Evolutionary conservation across 2,888 invertebrate genomes (phyloP).

Genomic region (Bedellia somnulentella): DNA sequence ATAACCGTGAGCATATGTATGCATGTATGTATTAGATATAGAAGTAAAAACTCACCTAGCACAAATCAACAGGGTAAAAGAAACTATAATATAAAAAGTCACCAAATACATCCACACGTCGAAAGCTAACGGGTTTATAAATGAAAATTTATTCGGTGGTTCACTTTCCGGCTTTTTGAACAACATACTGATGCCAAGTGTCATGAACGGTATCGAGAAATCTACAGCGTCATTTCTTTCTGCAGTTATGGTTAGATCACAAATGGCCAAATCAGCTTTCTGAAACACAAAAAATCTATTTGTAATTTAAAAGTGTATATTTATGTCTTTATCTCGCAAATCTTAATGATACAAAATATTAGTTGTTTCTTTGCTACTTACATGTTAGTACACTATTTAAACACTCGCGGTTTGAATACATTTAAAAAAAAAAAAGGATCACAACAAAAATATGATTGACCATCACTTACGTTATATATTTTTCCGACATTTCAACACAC

Average conservation of each 20-base stretch:
- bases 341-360: too few species aligned
- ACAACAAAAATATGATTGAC: too few species aligned
- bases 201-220: constrained; percentile 97
- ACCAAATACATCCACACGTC: constrained; percentile 89
- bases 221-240: constrained; percentile 84
- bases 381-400: too few species aligned
- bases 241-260: constrained; percentile 92
- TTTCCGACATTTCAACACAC: too few species aligned
- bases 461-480: too few species aligned
- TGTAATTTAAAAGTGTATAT: too few species aligned
- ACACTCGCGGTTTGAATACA: too few species aligned
- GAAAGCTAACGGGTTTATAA: constrained; percentile 79
- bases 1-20: too few species aligned
- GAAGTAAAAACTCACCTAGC: constrained; percentile 61
- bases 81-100: constrained; percentile 80
- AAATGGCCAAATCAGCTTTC: constrained; percentile 91
- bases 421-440: too few species aligned
- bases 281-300: constrained; percentile 25
- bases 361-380: too few species aligned
- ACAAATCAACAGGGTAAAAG: constrained; percentile 77
- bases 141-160: constrained; percentile 84
- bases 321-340: too few species aligned
- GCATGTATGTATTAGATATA: too few species aligned
- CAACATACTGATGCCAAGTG: constrained; percentile 85
- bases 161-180: constrained; percentile 75